Evolutionary conservation across 1,140 invertebrate species (phyloP), one percentile per base, ranked within the genome.

Genomic region (Homalodisca vitripennis): DNA sequence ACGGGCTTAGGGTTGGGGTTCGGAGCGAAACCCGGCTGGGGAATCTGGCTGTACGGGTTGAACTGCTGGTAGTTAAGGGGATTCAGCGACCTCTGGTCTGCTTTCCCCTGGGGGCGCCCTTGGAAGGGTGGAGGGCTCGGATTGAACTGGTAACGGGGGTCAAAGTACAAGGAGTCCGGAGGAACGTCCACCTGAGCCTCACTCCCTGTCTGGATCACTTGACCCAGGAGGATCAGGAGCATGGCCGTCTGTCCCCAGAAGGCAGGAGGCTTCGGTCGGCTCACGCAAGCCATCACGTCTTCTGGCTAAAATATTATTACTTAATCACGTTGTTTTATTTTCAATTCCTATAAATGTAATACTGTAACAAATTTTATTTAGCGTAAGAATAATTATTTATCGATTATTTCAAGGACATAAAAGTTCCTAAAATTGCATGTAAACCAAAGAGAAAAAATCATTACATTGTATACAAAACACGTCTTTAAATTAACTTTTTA

Each of bases 231-330:
- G 10, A 60, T 24, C 24, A 60, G 2, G 22, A 60, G 27, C 2
- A 60, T 3, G 2, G 55, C n/a, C 14, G 27, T 26, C 27, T 60
- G 55, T 22, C 24, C 27, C 62, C 62, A 64, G 32, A 64, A 64
- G 2, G 62, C 20, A 29, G 62, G 62, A 32, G 62, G 62, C 24
- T 64, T 64, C 14, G 62, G 62, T n/a, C 62, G 62, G 27, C 30
- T 34, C 30, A 64, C 62, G 20, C 62, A 64, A 29, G 62, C 62
- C 62, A 64, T 64, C 22, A 20, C 17, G 17, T n/a, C n/a, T n/a
- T n/a, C n/a, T n/a, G n/a, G n/a, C n/a, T n/a, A n/a, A n/a, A n/a
- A n/a, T n/a, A n/a, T n/a, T n/a, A n/a, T n/a, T n/a, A n/a, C n/a
- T n/a, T n/a, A n/a, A n/a, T n/a, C n/a, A n/a, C n/a, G n/a, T n/a